Evolutionary conservation across 2,888 invertebrate genomes (phyloP), one percentile per base, ranked within the genome.

Genomic region (Leucophenga maculata): DNA sequence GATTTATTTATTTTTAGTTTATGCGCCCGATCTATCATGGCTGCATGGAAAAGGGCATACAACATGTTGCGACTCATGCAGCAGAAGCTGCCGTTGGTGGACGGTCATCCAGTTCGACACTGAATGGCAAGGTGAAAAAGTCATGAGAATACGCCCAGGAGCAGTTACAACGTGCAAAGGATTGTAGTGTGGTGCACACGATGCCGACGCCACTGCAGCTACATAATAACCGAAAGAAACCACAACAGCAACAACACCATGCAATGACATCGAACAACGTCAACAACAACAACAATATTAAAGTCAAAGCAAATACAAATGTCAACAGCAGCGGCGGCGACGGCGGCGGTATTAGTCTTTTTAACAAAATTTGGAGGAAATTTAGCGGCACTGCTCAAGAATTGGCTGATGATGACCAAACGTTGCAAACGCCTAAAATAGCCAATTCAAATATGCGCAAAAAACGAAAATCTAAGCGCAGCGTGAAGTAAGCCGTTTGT

Each of bases 1-100:
- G 6, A 3, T 48, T 48, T 48, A 4, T 50, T 48, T 20, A 1
- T 48, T 73, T 89, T 3, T 90, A 95, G 95, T 89, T 94, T 78
- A 93, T 96, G 93, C 94, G 94, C 89, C 95, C 95, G 76, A 89
- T 93, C 75, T 95, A 95, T 89, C 94, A 95, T 87, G 90, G 92
- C 74, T 94, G 94, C 86, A 91, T 95, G 86, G 94, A 95, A 89
- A 94, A 93, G 88, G 93, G 95, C 84, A 93, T 95, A 88, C 93
- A 95, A 87, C 94, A 93, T 88, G 95, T 94, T 82, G 94, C 95
- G 77, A 92, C 91, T 65, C 93, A 92, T 87, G 94, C 94, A 80
- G 93, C 94, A 70, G 93, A 93, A 87, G 90, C 92, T 69, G 92
- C 93, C 9, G 90, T 93, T 68, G 90, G 90, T 65, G 91, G 90